A percentile compares a stretch with the other conserved stretches of the same genome.
These are phyloP conservation scores for Megalopta genalis DNA, from an alignment of 1,140 invertebrate species.

Conservation along the genomic window DNA sequence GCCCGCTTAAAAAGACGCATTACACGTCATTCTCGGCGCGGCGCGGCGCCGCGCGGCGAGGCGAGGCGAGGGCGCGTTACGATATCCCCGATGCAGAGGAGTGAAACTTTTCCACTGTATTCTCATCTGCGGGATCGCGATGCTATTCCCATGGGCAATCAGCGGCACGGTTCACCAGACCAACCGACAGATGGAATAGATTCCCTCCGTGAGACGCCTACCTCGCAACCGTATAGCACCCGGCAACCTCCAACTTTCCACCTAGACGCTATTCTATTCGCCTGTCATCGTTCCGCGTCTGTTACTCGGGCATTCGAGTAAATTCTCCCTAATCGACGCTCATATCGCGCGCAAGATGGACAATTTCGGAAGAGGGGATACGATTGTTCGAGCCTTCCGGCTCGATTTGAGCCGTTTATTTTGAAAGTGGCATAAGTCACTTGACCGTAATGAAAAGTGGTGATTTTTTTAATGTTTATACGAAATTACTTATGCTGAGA, in stretches of 20 bases:
- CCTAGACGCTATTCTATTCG: constrained; percentile 11
- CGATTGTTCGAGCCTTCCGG: too few species aligned
- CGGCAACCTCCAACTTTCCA: constrained; percentile 3
- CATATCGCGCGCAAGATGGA: too few species aligned
- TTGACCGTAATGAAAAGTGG: too few species aligned
- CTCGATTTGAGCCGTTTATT: too few species aligned
- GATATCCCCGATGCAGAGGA: constrained; percentile 13
- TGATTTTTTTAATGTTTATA: too few species aligned
- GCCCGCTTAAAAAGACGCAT: constrained; percentile 25
- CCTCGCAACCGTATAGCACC: background rate
- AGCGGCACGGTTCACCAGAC: constrained; percentile 37
- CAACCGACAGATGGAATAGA: constrained; percentile 37
- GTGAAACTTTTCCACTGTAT: constrained; percentile 38
- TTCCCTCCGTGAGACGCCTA: constrained; percentile 27
- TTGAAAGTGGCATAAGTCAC: too few species aligned
- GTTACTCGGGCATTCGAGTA: too few species aligned
- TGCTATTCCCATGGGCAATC: constrained; percentile 46
- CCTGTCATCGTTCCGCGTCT: constrained; percentile 6
- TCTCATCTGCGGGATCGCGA: constrained; percentile 37
- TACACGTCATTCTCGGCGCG: constrained; percentile 12
- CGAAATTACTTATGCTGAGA: too few species aligned
- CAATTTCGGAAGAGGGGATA: too few species aligned
- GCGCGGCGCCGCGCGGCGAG: background rate
- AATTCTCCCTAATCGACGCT: too few species aligned
- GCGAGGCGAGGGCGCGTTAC: background rate